These are phyloP conservation scores for Zoanthus sociatus DNA, from an alignment of 92 coral and sea anemone genomes.

Conservation along the genomic window DNA sequence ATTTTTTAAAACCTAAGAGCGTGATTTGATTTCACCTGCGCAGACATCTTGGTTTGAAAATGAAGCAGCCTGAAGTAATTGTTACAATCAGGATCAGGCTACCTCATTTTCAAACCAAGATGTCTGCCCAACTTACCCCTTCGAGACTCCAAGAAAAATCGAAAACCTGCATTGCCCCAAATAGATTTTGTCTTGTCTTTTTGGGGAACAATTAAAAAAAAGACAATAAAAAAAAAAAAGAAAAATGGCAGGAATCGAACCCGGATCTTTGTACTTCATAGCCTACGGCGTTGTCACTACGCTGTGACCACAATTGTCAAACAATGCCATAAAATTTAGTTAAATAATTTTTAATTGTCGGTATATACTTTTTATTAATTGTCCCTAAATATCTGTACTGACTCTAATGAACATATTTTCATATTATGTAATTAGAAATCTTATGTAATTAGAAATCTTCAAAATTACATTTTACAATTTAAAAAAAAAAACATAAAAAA, in stretches of 20 bases:
- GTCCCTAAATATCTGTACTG: neutral
- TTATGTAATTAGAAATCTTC: constrained; percentile 5
- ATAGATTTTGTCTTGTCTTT: neutral
- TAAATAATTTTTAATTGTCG: neutral
- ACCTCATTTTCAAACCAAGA: neutral
- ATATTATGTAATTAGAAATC: neutral
- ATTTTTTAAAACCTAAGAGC: no score
- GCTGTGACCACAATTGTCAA: neutral
- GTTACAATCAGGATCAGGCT: neutral
- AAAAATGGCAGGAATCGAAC: no score
- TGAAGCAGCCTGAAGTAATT: neutral
- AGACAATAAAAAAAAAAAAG: no score
- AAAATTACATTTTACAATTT: neutral
- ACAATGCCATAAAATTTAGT: neutral
- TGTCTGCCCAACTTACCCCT: constrained; percentile 7
- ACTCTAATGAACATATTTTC: neutral
- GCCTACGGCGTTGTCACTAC: constrained; percentile 21
- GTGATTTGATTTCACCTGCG: neutral
- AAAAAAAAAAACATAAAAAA: neutral
- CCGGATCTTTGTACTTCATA: neutral
- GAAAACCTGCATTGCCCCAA: constrained; percentile 6
- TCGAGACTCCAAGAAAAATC: constrained; percentile 5
- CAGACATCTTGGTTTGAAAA: neutral
- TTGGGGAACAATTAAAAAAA: neutral
- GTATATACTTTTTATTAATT: constrained; percentile 3